Evolutionary conservation across 2,797 vertebrate species (phyloP).

Genomic region (Silurus aristotelis): DNA sequence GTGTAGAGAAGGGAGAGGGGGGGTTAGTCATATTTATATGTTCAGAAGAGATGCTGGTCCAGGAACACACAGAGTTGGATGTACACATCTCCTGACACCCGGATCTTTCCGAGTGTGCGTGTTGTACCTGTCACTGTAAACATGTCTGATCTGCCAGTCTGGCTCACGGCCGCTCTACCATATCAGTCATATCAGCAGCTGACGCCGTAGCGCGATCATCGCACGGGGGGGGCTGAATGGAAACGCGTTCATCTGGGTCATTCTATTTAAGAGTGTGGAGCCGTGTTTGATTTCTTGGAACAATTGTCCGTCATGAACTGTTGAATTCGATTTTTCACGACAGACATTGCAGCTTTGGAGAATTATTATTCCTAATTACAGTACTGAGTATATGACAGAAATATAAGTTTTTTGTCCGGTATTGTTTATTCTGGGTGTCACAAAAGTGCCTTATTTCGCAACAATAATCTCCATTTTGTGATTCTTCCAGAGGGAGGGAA

Average conservation of each 20-base stretch:
- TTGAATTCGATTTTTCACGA: too few relatives aligned
- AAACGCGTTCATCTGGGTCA: neutral
- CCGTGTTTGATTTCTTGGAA: too few relatives aligned
- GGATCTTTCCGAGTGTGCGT: conserved; percentile 41
- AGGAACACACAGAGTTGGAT: conserved; percentile 65
- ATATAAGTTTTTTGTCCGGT: too few relatives aligned
- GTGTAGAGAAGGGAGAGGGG: neutral
- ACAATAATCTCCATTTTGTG: too few relatives aligned
- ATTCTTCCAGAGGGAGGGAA: too few relatives aligned
- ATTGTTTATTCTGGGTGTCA: too few relatives aligned
- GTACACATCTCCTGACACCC: conserved; percentile 50
- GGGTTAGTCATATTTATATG: conserved; percentile 67
- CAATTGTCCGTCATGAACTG: too few relatives aligned
- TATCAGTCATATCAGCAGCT: conserved; percentile 48
- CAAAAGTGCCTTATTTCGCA: too few relatives aligned
- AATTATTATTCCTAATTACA: too few relatives aligned
- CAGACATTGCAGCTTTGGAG: too few relatives aligned
- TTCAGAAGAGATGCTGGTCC: conserved; percentile 67
- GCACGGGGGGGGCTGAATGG: too few relatives aligned
- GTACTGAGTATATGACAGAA: too few relatives aligned
- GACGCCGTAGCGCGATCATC: conserved; percentile 38
- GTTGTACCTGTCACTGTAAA: conserved; percentile 48
- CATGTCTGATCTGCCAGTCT: conserved; percentile 38
- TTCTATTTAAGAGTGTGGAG: neutral
- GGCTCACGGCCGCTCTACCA: conserved; percentile 35